phyloP scores from a whole-genome alignment of 1,140 invertebrate genomes.

The Brachionus koreanus region DNA sequence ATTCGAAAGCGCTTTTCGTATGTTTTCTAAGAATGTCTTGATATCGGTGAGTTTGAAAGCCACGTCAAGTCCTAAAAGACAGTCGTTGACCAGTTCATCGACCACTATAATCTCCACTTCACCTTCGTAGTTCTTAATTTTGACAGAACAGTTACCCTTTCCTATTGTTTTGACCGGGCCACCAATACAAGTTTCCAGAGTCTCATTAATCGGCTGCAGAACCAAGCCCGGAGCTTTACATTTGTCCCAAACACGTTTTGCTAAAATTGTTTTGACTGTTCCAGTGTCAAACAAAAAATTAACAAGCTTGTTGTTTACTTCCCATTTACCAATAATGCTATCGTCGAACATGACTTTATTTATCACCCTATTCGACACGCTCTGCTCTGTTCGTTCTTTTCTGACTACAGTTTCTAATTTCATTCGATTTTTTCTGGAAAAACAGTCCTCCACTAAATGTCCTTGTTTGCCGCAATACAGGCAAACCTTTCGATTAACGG shows the following conservation, averaged over 20 bases:
- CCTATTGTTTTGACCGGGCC: background rate
- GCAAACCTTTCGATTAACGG: too few relatives aligned
- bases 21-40: background rate
- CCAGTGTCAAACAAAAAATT: background rate
- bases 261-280: background rate
- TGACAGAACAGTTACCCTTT: background rate
- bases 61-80: background rate
- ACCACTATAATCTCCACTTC: background rate
- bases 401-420: too few relatives aligned
- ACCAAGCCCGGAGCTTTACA: background rate
- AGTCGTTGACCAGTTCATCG: background rate
- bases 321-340: background rate
- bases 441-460: background rate
- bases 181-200: background rate
- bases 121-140: background rate
- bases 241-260: background rate
- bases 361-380: background rate
- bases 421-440: background rate
- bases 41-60: background rate
- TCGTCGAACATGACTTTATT: background rate
- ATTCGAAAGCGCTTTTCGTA: background rate
- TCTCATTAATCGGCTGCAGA: background rate
- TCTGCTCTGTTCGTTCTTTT: background rate
- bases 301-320: background rate
- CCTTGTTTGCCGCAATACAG: background rate